A percentile compares a stretch with the other conserved stretches of the same genome.
Conservation (phyloP, 2,113 vertebrate genomes). For the Herpetotheres cachinnans region DNA sequence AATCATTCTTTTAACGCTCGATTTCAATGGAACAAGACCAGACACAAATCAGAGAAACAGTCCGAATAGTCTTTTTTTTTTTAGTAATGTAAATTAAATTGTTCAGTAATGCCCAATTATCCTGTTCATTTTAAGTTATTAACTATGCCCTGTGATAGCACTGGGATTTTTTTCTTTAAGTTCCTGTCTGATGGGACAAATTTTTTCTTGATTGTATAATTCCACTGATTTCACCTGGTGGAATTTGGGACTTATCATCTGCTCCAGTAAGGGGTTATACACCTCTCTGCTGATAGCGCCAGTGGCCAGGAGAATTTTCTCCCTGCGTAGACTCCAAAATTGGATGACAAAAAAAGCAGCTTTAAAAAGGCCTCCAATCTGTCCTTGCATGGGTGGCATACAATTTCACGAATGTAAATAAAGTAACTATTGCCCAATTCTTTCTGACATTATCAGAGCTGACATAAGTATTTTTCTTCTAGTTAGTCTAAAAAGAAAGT, state of each 20-base stretch:
- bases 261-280: neutral
- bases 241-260: neutral
- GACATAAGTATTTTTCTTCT: neutral
- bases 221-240: neutral
- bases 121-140: neutral
- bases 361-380: neutral
- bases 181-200: neutral
- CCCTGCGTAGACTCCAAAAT: neutral
- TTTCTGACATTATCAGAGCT: neutral
- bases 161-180: neutral
- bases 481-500: neutral
- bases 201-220: neutral
- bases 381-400: neutral
- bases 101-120: neutral
- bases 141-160: neutral
- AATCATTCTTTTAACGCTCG: neutral
- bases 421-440: neutral
- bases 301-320: neutral
- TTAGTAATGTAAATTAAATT: neutral
- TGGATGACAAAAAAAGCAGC: neutral
- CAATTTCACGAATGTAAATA: neutral
- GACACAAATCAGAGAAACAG: neutral
- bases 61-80: neutral
- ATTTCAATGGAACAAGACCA: neutral
- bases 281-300: neutral